Conservation (phyloP, 2,113 vertebrate species). For the Epinephelus cyanopodus region DNA sequence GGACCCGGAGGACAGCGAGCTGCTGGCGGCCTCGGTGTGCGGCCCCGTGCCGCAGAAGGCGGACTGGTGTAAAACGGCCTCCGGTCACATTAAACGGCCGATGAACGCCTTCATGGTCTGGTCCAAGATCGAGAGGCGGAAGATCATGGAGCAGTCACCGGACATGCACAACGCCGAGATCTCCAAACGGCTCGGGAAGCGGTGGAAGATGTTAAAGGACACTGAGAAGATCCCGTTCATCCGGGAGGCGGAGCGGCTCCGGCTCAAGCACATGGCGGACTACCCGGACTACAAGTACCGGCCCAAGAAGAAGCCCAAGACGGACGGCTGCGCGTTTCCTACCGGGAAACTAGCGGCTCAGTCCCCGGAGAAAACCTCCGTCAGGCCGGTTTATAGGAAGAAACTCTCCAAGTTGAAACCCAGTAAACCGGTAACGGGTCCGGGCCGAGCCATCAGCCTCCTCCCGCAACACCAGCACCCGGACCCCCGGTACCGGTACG, state of each 20-base stretch:
- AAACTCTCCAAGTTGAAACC: conserved; percentile 87
- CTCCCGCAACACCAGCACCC: conserved; percentile 39
- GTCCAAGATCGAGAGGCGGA: conserved; percentile 95
- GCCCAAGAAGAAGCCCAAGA: conserved; percentile 95
- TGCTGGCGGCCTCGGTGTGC: conserved; percentile 83
- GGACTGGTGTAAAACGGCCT: conserved; percentile 95
- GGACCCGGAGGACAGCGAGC: conserved; percentile 89
- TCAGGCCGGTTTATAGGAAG: conserved; percentile 83
- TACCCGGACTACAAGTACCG: conserved; percentile 99
- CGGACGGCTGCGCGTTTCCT: conserved; percentile 80
- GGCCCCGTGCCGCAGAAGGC: conserved; percentile 88
- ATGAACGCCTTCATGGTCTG: conserved; percentile 99
- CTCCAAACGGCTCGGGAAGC: conserved; percentile 95
- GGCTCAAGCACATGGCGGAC: conserved; percentile 99
- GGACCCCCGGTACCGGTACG: conserved; percentile 87
- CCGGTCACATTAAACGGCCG: conserved; percentile 95
- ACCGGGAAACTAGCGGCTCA: conserved; percentile 83
- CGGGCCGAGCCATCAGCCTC: conserved; percentile 25
- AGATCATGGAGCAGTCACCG: conserved; percentile 95
- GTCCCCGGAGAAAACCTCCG: conserved; percentile 88
- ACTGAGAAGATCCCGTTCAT: conserved; percentile 97
- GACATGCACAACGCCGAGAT: conserved; percentile 99
- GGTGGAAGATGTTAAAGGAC: conserved; percentile 95
- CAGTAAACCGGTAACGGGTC: conserved; percentile 73
- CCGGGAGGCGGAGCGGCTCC: conserved; percentile 95